These are phyloP conservation scores for Ciconia nigra DNA, from an alignment of 2,797 vertebrate genomes.

Conservation along the genomic window DNA sequence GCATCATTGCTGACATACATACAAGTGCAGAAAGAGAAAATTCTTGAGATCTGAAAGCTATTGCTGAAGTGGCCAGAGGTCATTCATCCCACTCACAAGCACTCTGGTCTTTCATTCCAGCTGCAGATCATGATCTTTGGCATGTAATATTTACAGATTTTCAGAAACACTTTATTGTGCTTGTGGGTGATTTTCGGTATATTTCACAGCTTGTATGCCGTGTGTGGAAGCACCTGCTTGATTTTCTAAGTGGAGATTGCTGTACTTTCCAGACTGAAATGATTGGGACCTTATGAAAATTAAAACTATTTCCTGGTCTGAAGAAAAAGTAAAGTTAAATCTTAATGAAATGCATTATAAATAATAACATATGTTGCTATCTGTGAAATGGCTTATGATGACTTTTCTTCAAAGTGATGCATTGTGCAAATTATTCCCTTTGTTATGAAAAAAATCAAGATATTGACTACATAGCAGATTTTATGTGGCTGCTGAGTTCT, in stretches of 20 bases:
- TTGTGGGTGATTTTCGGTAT: background rate
- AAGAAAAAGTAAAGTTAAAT: slow-evolving; percentile 45
- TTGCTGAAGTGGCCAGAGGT: background rate
- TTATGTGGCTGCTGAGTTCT: background rate
- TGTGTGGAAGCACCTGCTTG: background rate
- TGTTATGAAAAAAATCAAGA: background rate
- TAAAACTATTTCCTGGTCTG: slow-evolving; percentile 44
- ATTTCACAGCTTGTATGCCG: background rate
- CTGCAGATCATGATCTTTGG: background rate
- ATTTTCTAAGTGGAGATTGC: slow-evolving; percentile 2
- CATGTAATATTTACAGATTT: background rate
- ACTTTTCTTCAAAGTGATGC: slow-evolving; percentile 18
- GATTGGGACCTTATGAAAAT: slow-evolving; percentile 45
- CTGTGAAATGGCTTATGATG: slow-evolving; percentile 32
- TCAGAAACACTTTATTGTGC: background rate
- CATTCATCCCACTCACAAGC: background rate
- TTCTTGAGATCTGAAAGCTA: background rate
- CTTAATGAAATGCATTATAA: slow-evolving; percentile 51
- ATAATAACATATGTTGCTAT: slow-evolving; percentile 44
- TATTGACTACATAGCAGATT: background rate
- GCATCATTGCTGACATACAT: background rate
- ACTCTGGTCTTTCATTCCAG: background rate
- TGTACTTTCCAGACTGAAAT: slow-evolving; percentile 26
- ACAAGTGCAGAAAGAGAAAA: background rate
- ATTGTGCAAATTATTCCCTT: background rate